These are phyloP conservation scores for Rhodeus uyekii DNA, from an alignment of 2,797 vertebrate genomes.

Conservation along the genomic window DNA sequence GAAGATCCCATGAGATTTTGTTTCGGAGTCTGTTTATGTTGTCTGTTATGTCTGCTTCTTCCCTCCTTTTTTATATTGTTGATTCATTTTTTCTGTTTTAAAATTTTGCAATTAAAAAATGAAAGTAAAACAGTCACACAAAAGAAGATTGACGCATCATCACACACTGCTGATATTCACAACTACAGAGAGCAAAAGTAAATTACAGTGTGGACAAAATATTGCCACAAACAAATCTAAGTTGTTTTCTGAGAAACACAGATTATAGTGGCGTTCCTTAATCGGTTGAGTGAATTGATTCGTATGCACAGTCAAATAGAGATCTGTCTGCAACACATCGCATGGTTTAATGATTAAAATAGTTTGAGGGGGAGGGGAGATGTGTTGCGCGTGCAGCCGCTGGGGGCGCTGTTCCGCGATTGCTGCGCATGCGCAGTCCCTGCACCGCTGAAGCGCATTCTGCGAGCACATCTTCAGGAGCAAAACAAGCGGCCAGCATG, in stretches of 20 bases:
- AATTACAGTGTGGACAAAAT: not conserved
- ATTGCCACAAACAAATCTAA: no score
- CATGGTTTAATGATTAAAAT: not conserved
- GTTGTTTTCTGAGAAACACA: not conserved
- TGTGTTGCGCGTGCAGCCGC: constrained; percentile 9
- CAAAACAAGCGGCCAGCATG: constrained; percentile 71
- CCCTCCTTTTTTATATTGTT: not conserved
- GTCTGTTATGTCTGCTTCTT: no score
- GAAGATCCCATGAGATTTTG: no score
- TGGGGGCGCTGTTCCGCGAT: constrained; percentile 22
- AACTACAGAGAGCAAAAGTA: not conserved
- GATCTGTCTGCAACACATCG: not conserved
- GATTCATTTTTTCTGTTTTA: not conserved
- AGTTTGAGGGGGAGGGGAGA: no score
- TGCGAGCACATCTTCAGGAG: constrained; percentile 39
- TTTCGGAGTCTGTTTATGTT: no score
- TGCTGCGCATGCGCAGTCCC: constrained; percentile 28
- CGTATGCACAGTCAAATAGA: not conserved
- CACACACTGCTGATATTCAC: not conserved
- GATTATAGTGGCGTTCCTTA: not conserved
- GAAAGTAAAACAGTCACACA: not conserved
- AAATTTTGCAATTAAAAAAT: not conserved
- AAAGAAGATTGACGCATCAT: no score
- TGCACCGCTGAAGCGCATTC: constrained; percentile 44
- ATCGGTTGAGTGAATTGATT: not conserved